Percentiles rank a stretch among this genome's conserved stretches.
These are phyloP conservation scores for Aphaenogaster ashmeadi DNA, from an alignment of 1,140 invertebrate genomes.

Conservation along the genomic window DNA sequence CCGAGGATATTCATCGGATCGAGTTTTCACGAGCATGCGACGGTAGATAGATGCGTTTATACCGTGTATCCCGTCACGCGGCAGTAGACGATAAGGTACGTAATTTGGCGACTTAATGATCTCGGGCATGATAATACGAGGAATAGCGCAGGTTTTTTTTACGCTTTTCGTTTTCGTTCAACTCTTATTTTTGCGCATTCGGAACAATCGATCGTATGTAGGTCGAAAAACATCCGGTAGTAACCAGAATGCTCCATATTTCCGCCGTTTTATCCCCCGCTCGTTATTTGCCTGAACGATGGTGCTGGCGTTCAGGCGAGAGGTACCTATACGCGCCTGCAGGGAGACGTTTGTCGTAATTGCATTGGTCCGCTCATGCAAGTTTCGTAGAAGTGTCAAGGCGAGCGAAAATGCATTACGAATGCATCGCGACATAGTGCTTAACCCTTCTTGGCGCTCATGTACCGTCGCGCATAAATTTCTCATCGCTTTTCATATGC, in stretches of 20 bases:
- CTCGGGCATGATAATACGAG: background rate
- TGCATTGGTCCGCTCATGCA: slow-evolving; percentile 23
- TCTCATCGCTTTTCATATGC: background rate
- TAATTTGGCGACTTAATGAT: slow-evolving; percentile 6
- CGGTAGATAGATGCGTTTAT: slow-evolving; percentile 23
- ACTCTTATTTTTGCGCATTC: background rate
- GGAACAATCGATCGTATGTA: background rate
- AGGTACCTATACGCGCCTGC: background rate
- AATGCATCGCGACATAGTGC: background rate
- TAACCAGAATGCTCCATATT: background rate
- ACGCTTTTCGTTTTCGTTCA: background rate
- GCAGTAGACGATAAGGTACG: background rate
- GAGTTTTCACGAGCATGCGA: slow-evolving; percentile 30
- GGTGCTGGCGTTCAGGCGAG: background rate
- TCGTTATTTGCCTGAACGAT: slow-evolving; percentile 7
- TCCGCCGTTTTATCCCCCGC: background rate
- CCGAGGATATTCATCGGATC: slow-evolving; percentile 46
- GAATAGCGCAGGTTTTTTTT: background rate
- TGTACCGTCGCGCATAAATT: background rate
- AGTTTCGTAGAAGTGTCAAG: slow-evolving; percentile 40
- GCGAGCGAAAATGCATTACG: slow-evolving; percentile 37
- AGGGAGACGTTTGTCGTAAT: slow-evolving; percentile 32
- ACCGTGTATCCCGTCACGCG: background rate
- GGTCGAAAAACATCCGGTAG: background rate
- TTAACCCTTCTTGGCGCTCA: background rate